These are phyloP conservation scores for Coelopa frigida DNA, from an alignment of 1,140 invertebrate genomes.

Conservation along the genomic window DNA sequence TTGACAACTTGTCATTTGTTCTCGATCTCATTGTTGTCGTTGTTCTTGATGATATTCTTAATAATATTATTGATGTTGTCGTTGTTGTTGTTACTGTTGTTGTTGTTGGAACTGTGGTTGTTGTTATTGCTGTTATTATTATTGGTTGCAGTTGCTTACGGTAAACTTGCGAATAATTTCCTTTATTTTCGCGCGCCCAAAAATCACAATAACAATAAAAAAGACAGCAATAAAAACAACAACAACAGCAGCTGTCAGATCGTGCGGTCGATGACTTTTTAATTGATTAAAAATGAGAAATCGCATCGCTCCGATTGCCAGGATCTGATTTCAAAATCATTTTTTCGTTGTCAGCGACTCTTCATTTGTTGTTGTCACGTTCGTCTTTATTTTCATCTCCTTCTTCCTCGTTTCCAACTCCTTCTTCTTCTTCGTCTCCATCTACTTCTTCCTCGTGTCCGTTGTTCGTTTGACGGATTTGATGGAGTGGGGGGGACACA, in stretches of 20 bases:
- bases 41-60: too few species aligned
- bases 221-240: background rate
- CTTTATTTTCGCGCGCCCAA: too few species aligned
- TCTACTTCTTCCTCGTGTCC: background rate
- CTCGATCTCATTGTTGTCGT: too few species aligned
- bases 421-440: background rate
- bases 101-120: background rate
- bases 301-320: conserved; percentile 39
- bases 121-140: background rate
- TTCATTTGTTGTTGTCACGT: background rate
- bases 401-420: background rate
- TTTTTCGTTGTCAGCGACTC: background rate
- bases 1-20: too few species aligned
- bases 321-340: conserved; percentile 5
- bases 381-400: background rate
- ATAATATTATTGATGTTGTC: too few species aligned
- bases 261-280: conserved; percentile 33
- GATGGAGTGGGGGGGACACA: too few species aligned
- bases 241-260: background rate
- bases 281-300: conserved; percentile 44
- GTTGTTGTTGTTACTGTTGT: background rate
- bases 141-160: background rate
- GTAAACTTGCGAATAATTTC: too few species aligned
- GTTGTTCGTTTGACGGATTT: too few species aligned
- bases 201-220: background rate